Conservation (phyloP, 2,113 vertebrate species). For the Ahaetulla prasina region DNA sequence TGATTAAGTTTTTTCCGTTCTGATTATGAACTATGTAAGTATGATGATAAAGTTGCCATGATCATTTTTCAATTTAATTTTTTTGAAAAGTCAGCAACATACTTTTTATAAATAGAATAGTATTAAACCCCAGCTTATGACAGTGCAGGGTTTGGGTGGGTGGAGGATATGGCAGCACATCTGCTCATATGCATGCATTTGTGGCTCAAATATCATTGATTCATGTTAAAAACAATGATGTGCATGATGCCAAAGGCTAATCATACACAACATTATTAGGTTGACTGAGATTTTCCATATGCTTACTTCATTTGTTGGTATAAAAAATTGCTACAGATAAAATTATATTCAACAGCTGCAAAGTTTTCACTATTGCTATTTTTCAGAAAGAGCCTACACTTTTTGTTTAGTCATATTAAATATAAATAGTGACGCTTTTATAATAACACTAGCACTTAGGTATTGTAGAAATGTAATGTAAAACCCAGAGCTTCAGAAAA, state of each 20-base stretch:
- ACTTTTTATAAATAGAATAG: neutral
- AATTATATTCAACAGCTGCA: neutral
- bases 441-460: neutral
- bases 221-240: neutral
- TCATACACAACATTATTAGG: neutral
- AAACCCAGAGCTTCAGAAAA: neutral
- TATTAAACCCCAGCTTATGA: neutral
- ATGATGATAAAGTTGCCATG: neutral
- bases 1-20: constrained; percentile 2
- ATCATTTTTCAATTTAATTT: neutral
- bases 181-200: neutral
- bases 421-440: neutral
- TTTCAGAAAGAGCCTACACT: neutral
- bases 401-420: neutral
- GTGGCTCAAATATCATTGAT: neutral
- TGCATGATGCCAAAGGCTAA: neutral
- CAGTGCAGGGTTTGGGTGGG: neutral
- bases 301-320: neutral
- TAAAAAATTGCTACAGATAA: neutral
- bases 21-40: neutral
- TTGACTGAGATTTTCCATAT: neutral
- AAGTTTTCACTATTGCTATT: neutral
- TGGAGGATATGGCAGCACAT: neutral
- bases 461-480: neutral
- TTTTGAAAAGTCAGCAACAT: neutral